Conservation (phyloP, 2,113 vertebrate genomes). For the Spea multiplicata region DNA sequence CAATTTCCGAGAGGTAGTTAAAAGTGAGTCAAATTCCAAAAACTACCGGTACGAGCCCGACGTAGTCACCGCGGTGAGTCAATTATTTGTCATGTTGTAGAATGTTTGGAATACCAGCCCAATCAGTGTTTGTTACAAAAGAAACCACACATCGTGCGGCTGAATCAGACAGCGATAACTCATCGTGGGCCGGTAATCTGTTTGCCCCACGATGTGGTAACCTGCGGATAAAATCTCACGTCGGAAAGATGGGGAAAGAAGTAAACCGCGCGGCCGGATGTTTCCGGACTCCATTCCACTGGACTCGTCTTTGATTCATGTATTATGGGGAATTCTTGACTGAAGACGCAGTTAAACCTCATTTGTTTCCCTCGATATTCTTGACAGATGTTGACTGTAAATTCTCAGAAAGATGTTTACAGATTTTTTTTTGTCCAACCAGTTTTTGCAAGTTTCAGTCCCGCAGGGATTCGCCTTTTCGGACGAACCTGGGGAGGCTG, state of each 20-base stretch:
- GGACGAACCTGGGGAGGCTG: too few relatives aligned
- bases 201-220: not conserved
- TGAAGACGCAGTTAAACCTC: too few relatives aligned
- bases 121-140: not conserved
- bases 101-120: slow-evolving; percentile 31
- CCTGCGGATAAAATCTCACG: not conserved
- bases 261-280: too few relatives aligned
- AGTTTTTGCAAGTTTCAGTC: too few relatives aligned
- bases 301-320: too few relatives aligned
- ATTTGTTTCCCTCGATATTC: too few relatives aligned
- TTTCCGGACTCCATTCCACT: too few relatives aligned
- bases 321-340: too few relatives aligned
- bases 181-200: slow-evolving; percentile 1
- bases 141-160: not conserved
- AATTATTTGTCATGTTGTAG: slow-evolving; percentile 15
- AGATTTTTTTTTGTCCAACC: too few relatives aligned
- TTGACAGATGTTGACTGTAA: too few relatives aligned
- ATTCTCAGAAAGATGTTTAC: too few relatives aligned
- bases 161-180: not conserved
- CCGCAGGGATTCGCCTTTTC: too few relatives aligned
- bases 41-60: slow-evolving; percentile 6
- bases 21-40: not conserved
- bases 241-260: not conserved
- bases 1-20: not conserved
- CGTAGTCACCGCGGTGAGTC: slow-evolving; percentile 33